Percentiles rank a stretch among this genome's conserved stretches.
These are phyloP conservation scores for Diorhabda elongata DNA, from an alignment of 1,140 invertebrate genomes.

Conservation along the genomic window DNA sequence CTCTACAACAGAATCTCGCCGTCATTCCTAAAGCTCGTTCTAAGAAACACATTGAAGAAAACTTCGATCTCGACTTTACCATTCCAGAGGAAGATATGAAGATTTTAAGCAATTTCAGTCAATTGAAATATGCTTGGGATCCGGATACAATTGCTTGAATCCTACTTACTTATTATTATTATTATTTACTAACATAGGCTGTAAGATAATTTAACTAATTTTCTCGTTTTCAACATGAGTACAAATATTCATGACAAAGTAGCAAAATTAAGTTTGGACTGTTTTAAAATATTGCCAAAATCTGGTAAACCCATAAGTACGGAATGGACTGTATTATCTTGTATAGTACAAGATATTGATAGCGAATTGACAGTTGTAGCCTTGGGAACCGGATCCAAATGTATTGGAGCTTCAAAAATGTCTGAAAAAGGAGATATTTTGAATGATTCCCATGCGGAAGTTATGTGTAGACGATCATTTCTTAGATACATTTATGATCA, in stretches of 20 bases:
- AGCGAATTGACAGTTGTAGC: constrained; percentile 62
- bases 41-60: constrained; percentile 59
- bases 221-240: background rate
- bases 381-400: constrained; percentile 87
- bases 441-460: constrained; percentile 90
- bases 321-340: constrained; percentile 83
- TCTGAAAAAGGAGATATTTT: constrained; percentile 65
- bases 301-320: constrained; percentile 69
- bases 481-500: constrained; percentile 71
- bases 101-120: constrained; percentile 52
- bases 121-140: constrained; percentile 69
- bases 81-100: constrained; percentile 57
- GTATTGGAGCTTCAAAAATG: constrained; percentile 71
- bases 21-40: constrained; percentile 69
- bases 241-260: constrained; percentile 44
- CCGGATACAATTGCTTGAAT: constrained; percentile 49
- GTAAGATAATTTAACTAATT: too few relatives aligned
- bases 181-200: too few relatives aligned
- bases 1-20: constrained; percentile 61
- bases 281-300: constrained; percentile 67
- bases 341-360: constrained; percentile 59
- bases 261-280: constrained; percentile 55
- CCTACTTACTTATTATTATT: background rate
- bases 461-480: constrained; percentile 78
- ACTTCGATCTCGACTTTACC: constrained; percentile 62